Evolutionary conservation across 2,888 invertebrate genomes (phyloP), one percentile per base, ranked within the genome.

Genomic region (Carpatolechia fugitivella): DNA sequence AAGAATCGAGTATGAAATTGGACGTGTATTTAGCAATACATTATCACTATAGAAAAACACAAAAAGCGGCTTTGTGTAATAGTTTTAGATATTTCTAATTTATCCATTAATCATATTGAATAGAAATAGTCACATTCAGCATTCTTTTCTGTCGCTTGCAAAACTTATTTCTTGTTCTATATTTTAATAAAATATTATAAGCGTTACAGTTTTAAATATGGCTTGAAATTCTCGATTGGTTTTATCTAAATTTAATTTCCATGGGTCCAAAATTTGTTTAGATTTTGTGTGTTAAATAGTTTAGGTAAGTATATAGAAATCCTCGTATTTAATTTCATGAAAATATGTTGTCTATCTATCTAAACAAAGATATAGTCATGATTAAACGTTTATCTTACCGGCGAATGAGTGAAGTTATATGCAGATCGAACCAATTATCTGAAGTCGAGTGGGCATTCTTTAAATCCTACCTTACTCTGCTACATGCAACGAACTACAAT

Each of bases 41-140:
- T 57, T 57, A 65, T 64, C 64, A n/a, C n/a, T n/a, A n/a, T n/a
- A 10, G 36, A 36, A 64, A 66, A 51, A 59, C 50, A 65, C 66
- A 51, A 58, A 48, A 65, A 62, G 61, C 64, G 70, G 76, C 78
- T 78, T 75, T 76, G 74, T 76, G 74, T 65, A 63, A 65, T 72
- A 74, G 68, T 61, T 62, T 58, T 73, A 73, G 73, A 71, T 48
- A 18, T 16, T 3, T 29, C 65, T 60, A 63, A 64, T 70, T 66
- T 59, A 66, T 33, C 24, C 16, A 50, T 24, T 24, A 20, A 44
- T n/a, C 3, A 16, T 14, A 40, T 18, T 14, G 8, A 20, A 10
- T 44, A 44, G 29, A 24, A 24, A 44, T 44, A 44, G 44, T 24
- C 11, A 7, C 16, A 18, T 20, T 18, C 13, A 20, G 1, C 44